These are phyloP conservation scores for Saxidomus purpurata DNA, from an alignment of 1,140 invertebrate species.

Conservation along the genomic window DNA sequence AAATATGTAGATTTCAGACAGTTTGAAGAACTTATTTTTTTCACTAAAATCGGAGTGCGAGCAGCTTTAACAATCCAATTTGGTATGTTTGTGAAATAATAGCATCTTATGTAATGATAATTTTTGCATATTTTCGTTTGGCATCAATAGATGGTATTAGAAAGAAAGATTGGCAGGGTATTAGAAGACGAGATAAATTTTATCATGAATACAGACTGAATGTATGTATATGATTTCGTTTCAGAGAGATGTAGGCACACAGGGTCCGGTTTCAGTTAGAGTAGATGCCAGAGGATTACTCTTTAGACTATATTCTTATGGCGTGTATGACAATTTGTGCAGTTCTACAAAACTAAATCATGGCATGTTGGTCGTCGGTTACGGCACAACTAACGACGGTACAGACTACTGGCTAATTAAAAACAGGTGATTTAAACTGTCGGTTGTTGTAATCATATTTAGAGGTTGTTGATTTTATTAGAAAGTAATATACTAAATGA, in stretches of 20 bases:
- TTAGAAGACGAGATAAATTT: neutral
- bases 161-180: neutral
- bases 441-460: neutral
- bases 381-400: constrained; percentile 89
- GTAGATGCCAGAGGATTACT: constrained; percentile 27
- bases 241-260: constrained; percentile 92
- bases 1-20: too few species aligned
- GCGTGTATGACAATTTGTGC: constrained; percentile 69
- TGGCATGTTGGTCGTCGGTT: constrained; percentile 87
- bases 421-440: too few species aligned
- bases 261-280: constrained; percentile 91
- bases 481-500: too few species aligned
- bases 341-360: constrained; percentile 82
- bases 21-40: too few species aligned
- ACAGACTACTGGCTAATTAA: constrained; percentile 88
- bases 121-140: too few species aligned
- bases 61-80: too few species aligned
- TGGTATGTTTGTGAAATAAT: too few species aligned
- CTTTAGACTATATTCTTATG: constrained; percentile 54
- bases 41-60: too few species aligned
- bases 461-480: neutral
- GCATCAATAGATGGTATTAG: too few species aligned
- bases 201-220: neutral
- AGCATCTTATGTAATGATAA: too few species aligned
- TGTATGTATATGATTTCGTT: too few species aligned